Base-by-base conservation (phyloP, 2,113 vertebrate genomes). In the Nematolebias whitei region DNA sequence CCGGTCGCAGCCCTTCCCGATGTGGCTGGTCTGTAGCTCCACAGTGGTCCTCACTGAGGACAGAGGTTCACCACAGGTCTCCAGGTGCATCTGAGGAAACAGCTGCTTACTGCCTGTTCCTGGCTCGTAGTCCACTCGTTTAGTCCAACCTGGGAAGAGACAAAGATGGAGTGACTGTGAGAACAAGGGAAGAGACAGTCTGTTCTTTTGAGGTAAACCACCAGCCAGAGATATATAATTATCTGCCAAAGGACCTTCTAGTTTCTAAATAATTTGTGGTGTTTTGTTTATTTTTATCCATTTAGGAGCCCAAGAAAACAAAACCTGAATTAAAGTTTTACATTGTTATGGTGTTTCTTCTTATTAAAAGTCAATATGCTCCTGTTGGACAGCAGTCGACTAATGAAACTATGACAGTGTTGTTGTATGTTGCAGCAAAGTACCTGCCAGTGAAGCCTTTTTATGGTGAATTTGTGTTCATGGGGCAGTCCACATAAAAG, bases 1-100 rank as follows among this genome's bases (percentile, higher is more conserved):
- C 0, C 95, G 93, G 65, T 99, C 96, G 3, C 97, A 99, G 71
- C 96, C 97, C 60, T 96, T 97, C 15, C 96, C 95, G 1, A 96
- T 96, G 68, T 94, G 96, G 24, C 93, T 96, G 49, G 93, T 99
- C 89, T 97, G 95, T 41, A 99, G 88, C 58, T 99, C 95, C 14
- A 95, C 93, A 1, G 91, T 96, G 65, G 92, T 91, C 64, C 95
- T 95, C 68, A 96, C 91, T 0, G 93, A 98, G 1, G 98, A 98
- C 73, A 98, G 93, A 0, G 94, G 94, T 1, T 94, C 96, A 0
- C 94, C 96, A 23, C 98, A 99, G 0, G 95, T 98, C 88, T 99
- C 97, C 69, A 99, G 92, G 70, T 88, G 94, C 90, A 98, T 95
- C 86, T 91, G 93, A 66, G 98, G 94, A 88, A 98, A 98, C 65